Evolutionary conservation across 2,797 vertebrate genomes (phyloP).

Genomic region (Hapalemur alaotrensis): DNA sequence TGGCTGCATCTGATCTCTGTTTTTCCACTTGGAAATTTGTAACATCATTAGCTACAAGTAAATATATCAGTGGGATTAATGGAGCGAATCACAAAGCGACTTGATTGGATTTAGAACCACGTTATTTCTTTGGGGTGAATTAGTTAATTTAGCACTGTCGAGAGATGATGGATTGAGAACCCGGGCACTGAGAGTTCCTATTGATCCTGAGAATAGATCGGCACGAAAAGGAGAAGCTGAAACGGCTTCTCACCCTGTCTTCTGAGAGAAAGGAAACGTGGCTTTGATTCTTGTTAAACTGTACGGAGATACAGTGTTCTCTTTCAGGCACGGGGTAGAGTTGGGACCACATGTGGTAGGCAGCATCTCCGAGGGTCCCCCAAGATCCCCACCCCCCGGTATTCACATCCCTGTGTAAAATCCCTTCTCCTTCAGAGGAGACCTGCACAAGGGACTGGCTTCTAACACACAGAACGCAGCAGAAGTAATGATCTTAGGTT

Average conservation of each 20-base stretch:
- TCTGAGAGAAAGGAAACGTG: background rate
- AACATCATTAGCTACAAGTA: slow-evolving; percentile 63
- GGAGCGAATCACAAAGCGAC: background rate
- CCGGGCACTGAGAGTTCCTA: background rate
- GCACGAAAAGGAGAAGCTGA: background rate
- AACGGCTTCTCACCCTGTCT: background rate
- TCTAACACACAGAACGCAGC: fast-evolving
- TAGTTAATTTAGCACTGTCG: slow-evolving; percentile 51
- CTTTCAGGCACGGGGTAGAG: fast-evolving
- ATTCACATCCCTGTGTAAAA: background rate
- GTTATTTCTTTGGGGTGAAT: slow-evolving; percentile 62
- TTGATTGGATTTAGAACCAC: slow-evolving; percentile 66
- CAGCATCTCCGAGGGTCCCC: too few species aligned
- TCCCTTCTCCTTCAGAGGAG: background rate
- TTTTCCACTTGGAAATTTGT: slow-evolving; percentile 33
- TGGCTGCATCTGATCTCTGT: background rate
- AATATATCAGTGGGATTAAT: slow-evolving; percentile 51
- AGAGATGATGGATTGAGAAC: slow-evolving; percentile 54
- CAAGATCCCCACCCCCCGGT: background rate
- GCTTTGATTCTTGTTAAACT: fast-evolving
- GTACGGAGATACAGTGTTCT: fast-evolving
- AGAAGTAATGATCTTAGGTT: background rate
- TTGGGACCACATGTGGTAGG: background rate
- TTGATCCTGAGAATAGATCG: slow-evolving; percentile 28
- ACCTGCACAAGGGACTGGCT: background rate